These are phyloP conservation scores for Luperina nickerlii DNA, from an alignment of 2,888 invertebrate genomes.

Conservation along the genomic window DNA sequence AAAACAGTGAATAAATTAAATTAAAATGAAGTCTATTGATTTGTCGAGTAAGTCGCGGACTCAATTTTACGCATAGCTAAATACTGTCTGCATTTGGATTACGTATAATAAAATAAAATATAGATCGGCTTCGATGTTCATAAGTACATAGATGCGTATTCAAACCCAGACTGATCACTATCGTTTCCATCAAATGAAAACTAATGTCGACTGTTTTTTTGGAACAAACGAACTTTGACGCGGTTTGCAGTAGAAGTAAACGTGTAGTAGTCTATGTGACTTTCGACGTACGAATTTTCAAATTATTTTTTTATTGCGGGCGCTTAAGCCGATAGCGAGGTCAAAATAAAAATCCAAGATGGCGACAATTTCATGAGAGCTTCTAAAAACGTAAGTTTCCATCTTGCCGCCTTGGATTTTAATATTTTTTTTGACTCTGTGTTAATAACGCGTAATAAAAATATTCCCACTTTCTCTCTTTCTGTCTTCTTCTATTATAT, in stretches of 20 bases:
- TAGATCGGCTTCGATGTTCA: neutral
- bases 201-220: neutral
- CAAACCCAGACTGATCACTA: neutral
- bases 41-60: neutral
- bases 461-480: neutral
- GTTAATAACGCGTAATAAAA: too few relatives aligned
- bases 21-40: slow-evolving; percentile 1
- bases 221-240: neutral
- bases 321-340: too few relatives aligned
- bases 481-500: neutral
- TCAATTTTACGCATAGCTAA: neutral
- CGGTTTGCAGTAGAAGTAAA: neutral
- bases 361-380: neutral
- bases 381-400: too few relatives aligned
- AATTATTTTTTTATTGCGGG: neutral
- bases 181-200: neutral
- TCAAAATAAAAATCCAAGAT: neutral
- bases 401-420: too few relatives aligned
- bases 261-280: neutral
- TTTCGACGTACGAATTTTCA: neutral
- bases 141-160: neutral
- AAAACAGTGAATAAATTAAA: slow-evolving; percentile 40
- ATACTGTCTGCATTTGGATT: neutral
- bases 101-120: neutral
- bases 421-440: too few relatives aligned